These are phyloP conservation scores for Corynorhinus townsendii DNA, from an alignment of 2,113 vertebrate species.

Conservation along the genomic window DNA sequence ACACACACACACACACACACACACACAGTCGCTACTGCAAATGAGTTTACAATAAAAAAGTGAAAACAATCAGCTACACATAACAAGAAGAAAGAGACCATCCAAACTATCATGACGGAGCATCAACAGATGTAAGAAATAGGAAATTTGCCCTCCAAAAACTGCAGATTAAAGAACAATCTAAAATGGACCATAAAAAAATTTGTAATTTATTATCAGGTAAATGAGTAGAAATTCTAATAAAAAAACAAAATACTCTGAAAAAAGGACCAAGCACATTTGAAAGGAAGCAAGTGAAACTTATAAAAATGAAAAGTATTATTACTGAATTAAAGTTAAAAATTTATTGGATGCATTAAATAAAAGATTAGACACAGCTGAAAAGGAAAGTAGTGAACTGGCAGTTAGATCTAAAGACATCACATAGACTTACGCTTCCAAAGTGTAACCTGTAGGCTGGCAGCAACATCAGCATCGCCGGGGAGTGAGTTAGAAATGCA, in stretches of 20 bases:
- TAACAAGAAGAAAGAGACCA: background rate
- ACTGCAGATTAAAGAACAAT: background rate
- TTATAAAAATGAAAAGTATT: background rate
- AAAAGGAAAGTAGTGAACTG: slow-evolving; percentile 11
- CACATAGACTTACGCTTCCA: background rate
- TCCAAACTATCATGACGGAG: background rate
- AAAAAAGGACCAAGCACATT: background rate
- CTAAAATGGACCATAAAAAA: background rate
- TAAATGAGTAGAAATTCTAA: slow-evolving; percentile 1
- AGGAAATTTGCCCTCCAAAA: background rate
- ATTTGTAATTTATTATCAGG: background rate
- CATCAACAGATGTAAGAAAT: background rate
- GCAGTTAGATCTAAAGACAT: background rate
- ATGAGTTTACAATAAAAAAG: background rate
- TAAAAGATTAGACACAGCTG: background rate
- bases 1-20: background rate
- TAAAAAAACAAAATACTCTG: background rate
- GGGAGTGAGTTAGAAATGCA: background rate
- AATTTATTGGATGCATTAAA: background rate
- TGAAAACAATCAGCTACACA: background rate
- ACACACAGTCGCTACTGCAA: background rate
- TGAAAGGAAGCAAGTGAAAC: slow-evolving; percentile 1
- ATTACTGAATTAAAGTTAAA: background rate
- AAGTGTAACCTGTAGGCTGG: background rate
- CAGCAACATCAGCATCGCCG: background rate